Conservation (phyloP, 2,888 invertebrate genomes). For the Chrysotoxum bicinctum region DNA sequence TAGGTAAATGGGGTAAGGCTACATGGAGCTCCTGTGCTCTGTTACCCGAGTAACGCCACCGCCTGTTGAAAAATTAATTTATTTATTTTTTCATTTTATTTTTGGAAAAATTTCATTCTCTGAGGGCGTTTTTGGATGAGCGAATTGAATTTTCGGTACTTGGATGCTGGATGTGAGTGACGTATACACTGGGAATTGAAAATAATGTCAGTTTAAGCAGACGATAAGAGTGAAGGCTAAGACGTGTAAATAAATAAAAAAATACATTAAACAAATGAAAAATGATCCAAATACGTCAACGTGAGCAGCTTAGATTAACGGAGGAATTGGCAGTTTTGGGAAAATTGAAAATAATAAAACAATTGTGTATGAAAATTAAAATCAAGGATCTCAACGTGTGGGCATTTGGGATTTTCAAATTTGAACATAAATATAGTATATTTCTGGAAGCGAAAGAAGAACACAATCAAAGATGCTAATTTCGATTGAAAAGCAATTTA, state of each 20-base stretch:
- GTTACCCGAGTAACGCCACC: conserved; percentile 9
- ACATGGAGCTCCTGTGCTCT: not conserved
- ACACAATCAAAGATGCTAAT: no score
- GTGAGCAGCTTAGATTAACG: not conserved
- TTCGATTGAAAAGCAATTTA: no score
- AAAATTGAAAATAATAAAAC: conserved; percentile 3
- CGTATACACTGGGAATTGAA: conserved; percentile 49
- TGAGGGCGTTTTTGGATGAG: conserved; percentile 40
- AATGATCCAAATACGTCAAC: conserved; percentile 50
- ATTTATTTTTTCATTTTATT: conserved; percentile 14
- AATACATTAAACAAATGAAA: conserved; percentile 48
- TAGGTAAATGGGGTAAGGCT: conserved; percentile 4
- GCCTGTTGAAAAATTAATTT: conserved; percentile 36
- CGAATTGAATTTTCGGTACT: conserved; percentile 55
- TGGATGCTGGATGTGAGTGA: conserved; percentile 45
- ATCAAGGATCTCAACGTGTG: not conserved
- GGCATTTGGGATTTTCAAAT: not conserved
- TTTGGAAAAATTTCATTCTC: conserved; percentile 16
- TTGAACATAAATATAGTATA: no score
- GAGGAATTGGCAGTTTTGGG: not conserved
- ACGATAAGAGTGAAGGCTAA: not conserved
- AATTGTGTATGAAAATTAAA: conserved; percentile 2
- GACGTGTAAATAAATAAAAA: conserved; percentile 11
- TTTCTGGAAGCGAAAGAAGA: no score
- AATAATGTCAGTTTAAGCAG: conserved; percentile 62